Evolutionary conservation across 2,888 invertebrate genomes (phyloP).

Genomic region (Imbricaverruca yamaguchii): DNA sequence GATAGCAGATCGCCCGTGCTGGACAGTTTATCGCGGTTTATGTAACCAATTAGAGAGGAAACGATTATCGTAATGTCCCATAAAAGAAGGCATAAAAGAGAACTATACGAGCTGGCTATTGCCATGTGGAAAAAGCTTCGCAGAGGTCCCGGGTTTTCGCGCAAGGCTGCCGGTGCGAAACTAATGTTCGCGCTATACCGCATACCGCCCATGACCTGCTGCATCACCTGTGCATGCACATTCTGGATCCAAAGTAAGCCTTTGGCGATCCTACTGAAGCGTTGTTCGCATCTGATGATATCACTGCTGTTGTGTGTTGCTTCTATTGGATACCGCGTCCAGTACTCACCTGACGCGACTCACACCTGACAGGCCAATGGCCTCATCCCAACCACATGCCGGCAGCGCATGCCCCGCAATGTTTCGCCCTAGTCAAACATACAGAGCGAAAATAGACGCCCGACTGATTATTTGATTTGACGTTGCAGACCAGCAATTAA

Average conservation of each 20-base stretch:
- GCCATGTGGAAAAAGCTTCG: not conserved
- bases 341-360: too few species aligned
- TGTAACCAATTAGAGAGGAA: conserved; percentile 22
- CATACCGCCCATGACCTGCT: too few species aligned
- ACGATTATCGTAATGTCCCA: conserved; percentile 21
- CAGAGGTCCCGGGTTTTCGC: not conserved
- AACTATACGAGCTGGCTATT: conserved; percentile 17
- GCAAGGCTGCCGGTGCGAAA: too few species aligned
- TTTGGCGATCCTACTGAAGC: too few species aligned
- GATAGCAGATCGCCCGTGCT: not conserved
- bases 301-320: too few species aligned
- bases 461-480: conserved; percentile 13
- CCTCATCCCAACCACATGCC: too few species aligned
- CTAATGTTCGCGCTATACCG: too few species aligned
- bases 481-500: conserved; percentile 17
- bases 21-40: conserved; percentile 18
- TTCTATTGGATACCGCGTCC: too few species aligned
- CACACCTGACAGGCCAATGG: too few species aligned
- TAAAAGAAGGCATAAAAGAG: conserved; percentile 20
- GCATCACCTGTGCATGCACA: too few species aligned
- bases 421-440: not conserved
- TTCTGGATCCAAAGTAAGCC: too few species aligned
- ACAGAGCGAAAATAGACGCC: not conserved
- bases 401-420: not conserved
- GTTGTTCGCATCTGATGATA: too few species aligned